Base-by-base conservation (phyloP, 2,113 vertebrate genomes). In the Octodon degus region DNA sequence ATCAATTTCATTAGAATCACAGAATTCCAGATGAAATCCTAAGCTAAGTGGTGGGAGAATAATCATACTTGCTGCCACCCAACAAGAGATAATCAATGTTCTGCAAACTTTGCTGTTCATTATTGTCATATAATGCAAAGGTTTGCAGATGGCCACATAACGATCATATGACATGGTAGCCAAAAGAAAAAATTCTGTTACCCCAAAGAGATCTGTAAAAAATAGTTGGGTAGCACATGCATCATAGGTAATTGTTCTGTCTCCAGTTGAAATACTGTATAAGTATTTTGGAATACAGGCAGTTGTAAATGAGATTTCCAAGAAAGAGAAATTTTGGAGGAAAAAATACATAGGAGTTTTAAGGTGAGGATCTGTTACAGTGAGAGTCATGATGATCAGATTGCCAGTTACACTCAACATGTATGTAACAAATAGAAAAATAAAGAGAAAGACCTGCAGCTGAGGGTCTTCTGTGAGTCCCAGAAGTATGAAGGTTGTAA, bases 311-410 rank as follows among this genome's bases (percentile, higher is more conserved):
- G 92, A 96, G 25, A 96, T 94, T 94, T 96, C 92, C 74, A 88
- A 74, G 37, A 87, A 91, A 65, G 95, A 96, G 50, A 96, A 96
- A 83, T 94, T 96, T 83, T 90, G 83, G 24, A 94, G 83, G 58
- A 96, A 94, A 68, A 96, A 95, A 82, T 97, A 96, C 96, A 97
- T 96, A 14, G 95, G 93, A 14, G 77, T 95, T 70, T 97, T 96
- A 24, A 97, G 95, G 30, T 77, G 60, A 10, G 62, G 43, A 65
- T 96, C 95, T 40, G 70, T 60, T 13, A 89, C n/a, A 17, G 85
- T 95, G 62, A 97, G 47, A 1, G n/a, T 27, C 32, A 98, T 79
- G 20, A 97, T 96, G 9, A 74, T 85, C 25, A 97, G 40, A 22
- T 98, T 98, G 5, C 96, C 95, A 76, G 70, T 76, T 86, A 97